Evolutionary conservation across 1,140 invertebrate species (phyloP).

Genomic region (Euwallacea similis): DNA sequence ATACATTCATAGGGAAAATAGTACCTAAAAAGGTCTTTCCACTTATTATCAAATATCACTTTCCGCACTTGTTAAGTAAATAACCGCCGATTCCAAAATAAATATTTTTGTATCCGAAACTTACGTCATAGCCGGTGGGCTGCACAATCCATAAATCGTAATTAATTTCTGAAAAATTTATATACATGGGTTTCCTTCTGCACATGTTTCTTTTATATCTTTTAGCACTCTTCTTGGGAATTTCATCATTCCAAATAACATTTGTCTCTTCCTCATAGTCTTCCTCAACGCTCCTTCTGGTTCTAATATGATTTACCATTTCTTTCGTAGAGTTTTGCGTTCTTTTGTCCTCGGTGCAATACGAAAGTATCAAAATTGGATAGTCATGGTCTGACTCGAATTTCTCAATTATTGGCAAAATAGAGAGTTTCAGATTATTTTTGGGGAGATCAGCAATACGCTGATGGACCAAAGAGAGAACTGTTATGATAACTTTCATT

Average conservation of each 20-base stretch:
- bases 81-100: too few relatives aligned
- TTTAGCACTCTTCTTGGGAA: conserved; percentile 33
- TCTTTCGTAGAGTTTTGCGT: conserved; percentile 4
- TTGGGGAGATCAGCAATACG: not conserved
- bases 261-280: conserved; percentile 52
- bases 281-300: conserved; percentile 45
- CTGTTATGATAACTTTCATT: conserved; percentile 45
- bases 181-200: conserved; percentile 60
- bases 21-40: too few relatives aligned
- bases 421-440: conserved; percentile 44
- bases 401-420: conserved; percentile 46
- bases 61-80: too few relatives aligned
- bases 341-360: conserved; percentile 38
- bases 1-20: too few relatives aligned
- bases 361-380: conserved; percentile 49
- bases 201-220: conserved; percentile 57
- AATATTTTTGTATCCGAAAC: not conserved
- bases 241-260: conserved; percentile 46
- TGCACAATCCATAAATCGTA: conserved; percentile 70
- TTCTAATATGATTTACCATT: conserved; percentile 25
- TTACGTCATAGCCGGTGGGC: conserved; percentile 63
- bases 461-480: conserved; percentile 38
- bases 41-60: too few relatives aligned
- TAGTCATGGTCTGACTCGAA: conserved; percentile 51
- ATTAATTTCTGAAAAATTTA: conserved; percentile 65